Percentiles rank a stretch among this genome's conserved stretches.
Evolutionary conservation across 2,888 invertebrate species (phyloP).

Genomic region (Eudemis profundana): DNA sequence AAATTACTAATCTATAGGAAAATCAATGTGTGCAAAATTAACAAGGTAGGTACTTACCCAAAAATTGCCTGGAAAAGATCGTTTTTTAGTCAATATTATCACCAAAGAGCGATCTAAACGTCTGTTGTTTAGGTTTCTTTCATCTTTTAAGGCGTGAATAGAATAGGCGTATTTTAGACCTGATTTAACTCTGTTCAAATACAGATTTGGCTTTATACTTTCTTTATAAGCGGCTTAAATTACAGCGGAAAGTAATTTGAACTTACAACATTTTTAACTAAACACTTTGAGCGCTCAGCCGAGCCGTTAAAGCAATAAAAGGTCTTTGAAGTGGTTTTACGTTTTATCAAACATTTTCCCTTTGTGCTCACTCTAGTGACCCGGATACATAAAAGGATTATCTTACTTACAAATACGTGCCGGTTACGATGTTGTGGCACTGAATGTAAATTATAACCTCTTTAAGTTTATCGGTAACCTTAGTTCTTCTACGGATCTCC

Average conservation of each 20-base stretch:
- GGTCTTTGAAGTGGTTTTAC: slow-evolving; percentile 36
- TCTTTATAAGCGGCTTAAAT: not conserved
- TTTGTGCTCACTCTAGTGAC: slow-evolving; percentile 13
- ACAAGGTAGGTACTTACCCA: too few relatives aligned
- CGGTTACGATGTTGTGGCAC: not conserved
- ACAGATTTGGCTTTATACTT: not conserved
- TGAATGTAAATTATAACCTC: not conserved
- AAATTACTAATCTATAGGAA: too few relatives aligned
- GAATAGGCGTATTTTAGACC: too few relatives aligned
- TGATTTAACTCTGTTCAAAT: not conserved
- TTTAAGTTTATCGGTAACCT: too few relatives aligned
- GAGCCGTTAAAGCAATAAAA: slow-evolving; percentile 26
- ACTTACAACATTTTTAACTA: slow-evolving; percentile 16
- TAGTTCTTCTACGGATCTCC: too few relatives aligned
- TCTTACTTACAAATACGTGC: not conserved
- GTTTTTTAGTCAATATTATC: too few relatives aligned
- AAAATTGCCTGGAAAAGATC: too few relatives aligned
- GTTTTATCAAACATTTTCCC: slow-evolving; percentile 19
- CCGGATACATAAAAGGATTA: not conserved
- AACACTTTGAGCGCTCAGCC: slow-evolving; percentile 25
- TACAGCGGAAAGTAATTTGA: slow-evolving; percentile 12
- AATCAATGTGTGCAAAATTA: too few relatives aligned
- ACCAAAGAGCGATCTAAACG: too few relatives aligned
- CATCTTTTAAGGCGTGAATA: too few relatives aligned
- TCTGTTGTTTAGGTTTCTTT: too few relatives aligned